phyloP scores from a whole-genome alignment of 2,113 vertebrate species.

The Archocentrus centrarchus region DNA sequence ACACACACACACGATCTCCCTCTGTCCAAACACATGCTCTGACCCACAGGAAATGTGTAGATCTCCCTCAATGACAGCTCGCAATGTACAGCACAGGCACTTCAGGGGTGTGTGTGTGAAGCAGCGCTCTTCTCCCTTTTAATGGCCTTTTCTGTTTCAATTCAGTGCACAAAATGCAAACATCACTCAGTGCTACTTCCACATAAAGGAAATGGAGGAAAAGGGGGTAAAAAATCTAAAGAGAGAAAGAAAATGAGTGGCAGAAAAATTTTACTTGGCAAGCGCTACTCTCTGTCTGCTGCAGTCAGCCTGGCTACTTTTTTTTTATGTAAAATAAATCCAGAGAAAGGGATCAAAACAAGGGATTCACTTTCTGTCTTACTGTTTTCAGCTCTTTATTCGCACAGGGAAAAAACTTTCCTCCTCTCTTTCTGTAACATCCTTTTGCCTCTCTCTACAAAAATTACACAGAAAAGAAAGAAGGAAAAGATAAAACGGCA shows the following conservation, averaged over 20 bases:
- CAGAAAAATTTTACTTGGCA: neutral
- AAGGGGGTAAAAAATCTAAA: conserved; percentile 4
- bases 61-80: conserved; percentile 47
- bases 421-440: conserved; percentile 24
- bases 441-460: conserved; percentile 36
- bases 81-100: neutral
- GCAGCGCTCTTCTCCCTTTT: conserved; percentile 12
- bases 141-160: conserved; percentile 67
- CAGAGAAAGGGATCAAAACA: neutral
- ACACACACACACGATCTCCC: conserved; percentile 29
- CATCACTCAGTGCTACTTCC: conserved; percentile 52
- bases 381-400: conserved; percentile 24
- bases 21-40: conserved; percentile 33
- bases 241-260: conserved; percentile 2
- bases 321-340: conserved; percentile 7
- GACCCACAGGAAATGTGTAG: conserved; percentile 49
- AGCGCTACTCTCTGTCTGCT: neutral
- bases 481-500: conserved; percentile 59
- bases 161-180: conserved; percentile 55
- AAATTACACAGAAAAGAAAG: conserved; percentile 50
- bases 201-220: conserved; percentile 19
- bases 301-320: neutral
- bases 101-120: conserved; percentile 23
- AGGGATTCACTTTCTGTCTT: neutral
- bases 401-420: conserved; percentile 13